Base-by-base conservation (phyloP, 2,888 invertebrate genomes). In the Lasioglossum calceatum region DNA sequence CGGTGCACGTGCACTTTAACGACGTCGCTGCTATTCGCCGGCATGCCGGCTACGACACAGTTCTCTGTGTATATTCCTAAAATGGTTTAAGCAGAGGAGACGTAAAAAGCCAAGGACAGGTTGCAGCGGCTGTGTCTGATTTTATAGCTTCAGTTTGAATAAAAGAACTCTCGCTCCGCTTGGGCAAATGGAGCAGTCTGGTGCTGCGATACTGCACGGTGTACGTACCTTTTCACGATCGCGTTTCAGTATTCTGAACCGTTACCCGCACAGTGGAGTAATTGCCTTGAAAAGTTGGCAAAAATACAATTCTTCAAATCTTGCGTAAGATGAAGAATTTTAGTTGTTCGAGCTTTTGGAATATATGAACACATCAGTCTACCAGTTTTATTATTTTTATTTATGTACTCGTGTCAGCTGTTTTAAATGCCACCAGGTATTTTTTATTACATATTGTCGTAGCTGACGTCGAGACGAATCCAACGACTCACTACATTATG, bases 1-100 rank as follows among this genome's bases (percentile, higher is more conserved):
- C 73, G 70, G 47, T 77, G 85, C 77, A 84, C 84, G 86, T 86
- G 80, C 84, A 64, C 70, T 74, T 74, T 75, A 86, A 86, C 74
- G 70, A 81, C 50, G 77, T 61, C 58, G 50, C 67, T 70, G 36
- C 70, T 84, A 79, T 76, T 82, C 74, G 74, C 47, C 19, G 23
- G 50, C 67, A 12, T 42, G 12, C 5, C 54, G 70, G 70, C 75
- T 42, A 71, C 70, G 78, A 39, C 71, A 72, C 61, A 54, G 44
- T 78, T 82, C 70, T 16, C 47, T 16, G 44, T 36, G 32, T 44
- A 12, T 36, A 44, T 39, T 61, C 70, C 78, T 78, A 71, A 77
- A 74, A 82, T n/a, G 82, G 76, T 36, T 71, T n/a, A 71, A 36
- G n/a, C n/a, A n/a, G 72, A 78, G 42, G 10, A 44, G 39, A 47